Evolutionary conservation across 2,888 invertebrate genomes (phyloP).

Genomic region (Hypselothyrea guttata): DNA sequence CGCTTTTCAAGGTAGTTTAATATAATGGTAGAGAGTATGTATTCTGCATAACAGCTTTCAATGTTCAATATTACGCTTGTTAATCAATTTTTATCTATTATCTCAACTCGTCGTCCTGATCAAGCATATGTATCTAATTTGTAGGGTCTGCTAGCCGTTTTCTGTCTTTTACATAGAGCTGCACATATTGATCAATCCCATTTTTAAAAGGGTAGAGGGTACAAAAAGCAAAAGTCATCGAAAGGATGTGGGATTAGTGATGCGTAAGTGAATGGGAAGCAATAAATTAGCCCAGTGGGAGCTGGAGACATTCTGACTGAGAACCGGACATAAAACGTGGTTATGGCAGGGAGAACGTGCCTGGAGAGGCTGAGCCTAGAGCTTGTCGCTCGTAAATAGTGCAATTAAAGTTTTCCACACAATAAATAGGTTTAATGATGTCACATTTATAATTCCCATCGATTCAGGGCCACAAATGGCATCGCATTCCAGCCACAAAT

Average conservation of each 20-base stretch:
- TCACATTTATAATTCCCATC: conserved; percentile 31
- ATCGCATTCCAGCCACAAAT: conserved; percentile 16
- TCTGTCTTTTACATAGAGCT: neutral
- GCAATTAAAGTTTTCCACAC: conserved; percentile 52
- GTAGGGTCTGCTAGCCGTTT: no score
- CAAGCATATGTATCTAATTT: no score
- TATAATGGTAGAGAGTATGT: no score
- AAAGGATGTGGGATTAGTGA: conserved; percentile 38
- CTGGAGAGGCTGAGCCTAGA: neutral
- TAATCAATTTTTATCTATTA: no score
- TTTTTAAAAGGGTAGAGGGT: neutral
- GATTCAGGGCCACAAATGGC: conserved; percentile 18
- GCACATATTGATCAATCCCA: neutral
- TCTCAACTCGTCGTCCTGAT: no score
- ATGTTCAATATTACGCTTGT: no score
- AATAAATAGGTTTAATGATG: conserved; percentile 42
- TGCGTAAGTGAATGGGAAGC: conserved; percentile 8
- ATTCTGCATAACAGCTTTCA: no score
- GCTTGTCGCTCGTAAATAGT: conserved; percentile 42
- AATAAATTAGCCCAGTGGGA: conserved; percentile 42
- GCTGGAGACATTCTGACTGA: neutral
- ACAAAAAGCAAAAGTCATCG: neutral
- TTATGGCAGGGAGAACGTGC: no score
- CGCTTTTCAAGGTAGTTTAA: no score
- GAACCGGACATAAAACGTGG: no score